Percentiles rank a stretch among this genome's conserved stretches.
Conservation (phyloP, 2,888 invertebrate genomes). For the Melanophora roralis region DNA sequence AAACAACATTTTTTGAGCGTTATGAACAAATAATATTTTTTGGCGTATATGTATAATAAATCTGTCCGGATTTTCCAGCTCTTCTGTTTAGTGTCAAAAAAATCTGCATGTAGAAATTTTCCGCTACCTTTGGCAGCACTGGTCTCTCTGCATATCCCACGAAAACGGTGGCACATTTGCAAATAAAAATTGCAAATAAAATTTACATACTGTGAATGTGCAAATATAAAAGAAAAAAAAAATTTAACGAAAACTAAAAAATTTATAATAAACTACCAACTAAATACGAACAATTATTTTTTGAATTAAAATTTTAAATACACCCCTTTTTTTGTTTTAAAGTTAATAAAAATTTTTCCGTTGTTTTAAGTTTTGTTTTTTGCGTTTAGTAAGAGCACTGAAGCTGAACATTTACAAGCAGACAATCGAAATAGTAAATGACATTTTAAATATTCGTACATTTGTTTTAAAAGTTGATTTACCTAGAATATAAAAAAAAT, state of each 20-base stretch:
- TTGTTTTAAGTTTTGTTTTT: conserved; percentile 11
- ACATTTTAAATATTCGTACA: conserved; percentile 53
- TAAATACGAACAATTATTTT: conserved; percentile 47
- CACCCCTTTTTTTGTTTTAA: conserved; percentile 1
- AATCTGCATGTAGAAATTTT: too few relatives aligned
- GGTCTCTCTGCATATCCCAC: neutral
- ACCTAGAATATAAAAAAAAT: neutral
- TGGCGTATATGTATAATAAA: too few relatives aligned
- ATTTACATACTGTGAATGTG: conserved; percentile 27
- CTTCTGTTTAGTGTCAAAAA: too few relatives aligned
- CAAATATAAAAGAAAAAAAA: too few relatives aligned
- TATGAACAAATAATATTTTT: too few relatives aligned
- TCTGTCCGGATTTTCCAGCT: too few relatives aligned
- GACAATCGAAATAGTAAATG: conserved; percentile 52
- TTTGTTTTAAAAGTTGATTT: conserved; percentile 26
- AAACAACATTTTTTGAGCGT: too few relatives aligned
- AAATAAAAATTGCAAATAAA: conserved; percentile 15
- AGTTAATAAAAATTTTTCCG: conserved; percentile 19
- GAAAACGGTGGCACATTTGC: conserved; percentile 19
- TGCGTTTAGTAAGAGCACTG: conserved; percentile 48
- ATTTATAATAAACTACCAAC: neutral
- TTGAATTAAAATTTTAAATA: conserved; percentile 45
- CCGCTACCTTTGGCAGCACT: too few relatives aligned
- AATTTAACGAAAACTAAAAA: neutral
- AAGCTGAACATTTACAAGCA: conserved; percentile 54